Evolutionary conservation across 2,888 invertebrate species (phyloP), one percentile per base, ranked within the genome.

Genomic region (Malthinus flaveolus): DNA sequence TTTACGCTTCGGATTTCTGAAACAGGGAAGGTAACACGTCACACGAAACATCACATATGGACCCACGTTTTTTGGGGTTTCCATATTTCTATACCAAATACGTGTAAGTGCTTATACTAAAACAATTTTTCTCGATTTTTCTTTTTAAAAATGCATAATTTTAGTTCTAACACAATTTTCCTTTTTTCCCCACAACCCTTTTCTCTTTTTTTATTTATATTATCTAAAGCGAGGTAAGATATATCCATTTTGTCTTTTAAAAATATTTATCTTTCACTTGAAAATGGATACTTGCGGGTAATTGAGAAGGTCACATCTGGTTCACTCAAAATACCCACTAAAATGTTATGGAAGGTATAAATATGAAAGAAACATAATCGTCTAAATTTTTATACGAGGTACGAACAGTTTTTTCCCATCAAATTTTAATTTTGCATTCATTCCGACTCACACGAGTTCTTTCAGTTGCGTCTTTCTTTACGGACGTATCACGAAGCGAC

Each of bases 1-100:
- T 55, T 55, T 55, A 55, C 55, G 55, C 49, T 55, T 49, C 55
- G 49, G 55, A 55, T 49, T 55, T 55, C 42, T 49, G 49, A 48
- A 55, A 49, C 55, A 55, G 48, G 49, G 55, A 49, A 48, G 54
- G 55, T 55, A 55, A 34, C 55, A 55, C 55, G 48, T 49, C 55
- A 55, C 55, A 49, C 44, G 49, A 49, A 37, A 55, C 45, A 55
- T 55, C 55, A 55, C 45, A 55, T 55, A 49, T 55, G 55, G 55
- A 37, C 45, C 49, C 55, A 55, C 55, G 45, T 44, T 23, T 23
- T 23, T 55, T 48, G 13, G 13, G 49, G 37, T 55, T 44, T 31
- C 32, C 49, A 44, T 55, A 44, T 39, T 37, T 47, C 52, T 45
- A 52, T 52, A 32, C 46, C 36, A 2, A 32, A 35, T 52, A 52